A percentile compares a stretch with the other conserved stretches of the same genome.
phyloP scores from a whole-genome alignment of 2,888 invertebrate genomes.

The Melinaea menophilus region DNA sequence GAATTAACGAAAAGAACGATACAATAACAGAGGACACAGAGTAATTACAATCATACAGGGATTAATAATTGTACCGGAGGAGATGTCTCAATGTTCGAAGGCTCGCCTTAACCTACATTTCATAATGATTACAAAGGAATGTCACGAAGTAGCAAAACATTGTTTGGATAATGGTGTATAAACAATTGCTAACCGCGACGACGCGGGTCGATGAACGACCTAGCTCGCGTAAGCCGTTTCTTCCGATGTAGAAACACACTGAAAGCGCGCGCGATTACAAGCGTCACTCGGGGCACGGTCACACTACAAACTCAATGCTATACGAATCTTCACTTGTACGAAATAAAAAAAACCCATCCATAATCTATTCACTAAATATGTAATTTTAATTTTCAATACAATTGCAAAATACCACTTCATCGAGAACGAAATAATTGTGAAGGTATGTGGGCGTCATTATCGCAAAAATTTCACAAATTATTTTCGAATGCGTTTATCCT shows the following conservation, averaged over 20 bases:
- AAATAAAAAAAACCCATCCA: not conserved
- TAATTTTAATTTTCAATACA: not conserved
- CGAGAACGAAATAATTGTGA: no score
- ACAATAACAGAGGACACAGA: conserved; percentile 7
- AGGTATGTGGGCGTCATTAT: no score
- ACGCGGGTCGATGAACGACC: conserved; percentile 73
- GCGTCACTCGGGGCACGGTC: not conserved
- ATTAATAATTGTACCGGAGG: conserved; percentile 36
- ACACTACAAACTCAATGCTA: not conserved
- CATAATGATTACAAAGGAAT: conserved; percentile 70
- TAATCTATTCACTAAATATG: not conserved
- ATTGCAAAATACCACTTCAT: no score
- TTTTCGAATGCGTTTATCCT: no score
- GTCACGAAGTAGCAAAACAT: conserved; percentile 70
- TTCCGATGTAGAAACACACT: conserved; percentile 24
- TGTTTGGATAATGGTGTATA: conserved; percentile 71
- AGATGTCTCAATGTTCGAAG: conserved; percentile 46
- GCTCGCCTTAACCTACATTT: conserved; percentile 72
- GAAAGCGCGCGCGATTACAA: conserved; percentile 23
- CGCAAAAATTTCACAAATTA: no score
- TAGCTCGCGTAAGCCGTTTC: conserved; percentile 52
- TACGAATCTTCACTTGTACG: no score
- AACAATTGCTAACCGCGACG: conserved; percentile 56
- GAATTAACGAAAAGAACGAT: not conserved
- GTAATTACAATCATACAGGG: conserved; percentile 27